phyloP scores from a whole-genome alignment of 2,113 vertebrate genomes.

The Eurypyga helias region DNA sequence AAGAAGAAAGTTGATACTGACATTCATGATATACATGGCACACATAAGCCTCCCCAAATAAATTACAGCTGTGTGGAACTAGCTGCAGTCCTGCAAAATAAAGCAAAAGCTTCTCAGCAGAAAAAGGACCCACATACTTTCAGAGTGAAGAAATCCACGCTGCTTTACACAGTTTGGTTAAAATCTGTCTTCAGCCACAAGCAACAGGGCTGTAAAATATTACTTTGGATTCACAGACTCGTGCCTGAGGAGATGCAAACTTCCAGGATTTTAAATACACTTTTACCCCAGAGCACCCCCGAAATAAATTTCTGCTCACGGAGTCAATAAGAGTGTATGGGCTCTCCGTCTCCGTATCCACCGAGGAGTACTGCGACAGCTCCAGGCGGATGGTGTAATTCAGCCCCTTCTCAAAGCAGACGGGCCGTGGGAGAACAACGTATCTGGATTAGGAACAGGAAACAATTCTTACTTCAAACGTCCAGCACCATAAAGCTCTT shows the following conservation, averaged over 20 bases:
- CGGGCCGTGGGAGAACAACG: conserved; percentile 83
- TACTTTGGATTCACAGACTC: not conserved
- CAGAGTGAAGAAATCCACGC: not conserved
- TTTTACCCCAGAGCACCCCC: not conserved
- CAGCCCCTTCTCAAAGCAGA: conserved; percentile 92
- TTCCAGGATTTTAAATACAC: not conserved
- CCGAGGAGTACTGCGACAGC: conserved; percentile 86
- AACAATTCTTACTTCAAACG: not conserved
- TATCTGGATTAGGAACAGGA: conserved; percentile 78
- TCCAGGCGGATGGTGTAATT: conserved; percentile 94
- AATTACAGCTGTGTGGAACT: not conserved
- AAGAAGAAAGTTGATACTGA: not conserved
- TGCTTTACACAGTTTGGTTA: not conserved
- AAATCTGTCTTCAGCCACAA: not conserved
- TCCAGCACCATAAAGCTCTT: not conserved
- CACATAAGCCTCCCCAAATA: not conserved
- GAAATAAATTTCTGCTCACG: conserved; percentile 75
- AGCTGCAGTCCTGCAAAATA: not conserved
- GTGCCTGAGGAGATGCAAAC: not conserved
- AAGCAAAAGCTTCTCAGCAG: not conserved
- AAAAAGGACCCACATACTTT: not conserved
- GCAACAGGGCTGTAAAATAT: not conserved
- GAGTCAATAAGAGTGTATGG: conserved; percentile 96
- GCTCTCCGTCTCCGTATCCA: conserved; percentile 81
- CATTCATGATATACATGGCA: not conserved